Evolutionary conservation across 2,888 invertebrate species (phyloP).

Genomic region (Melinaea marsaeus): DNA sequence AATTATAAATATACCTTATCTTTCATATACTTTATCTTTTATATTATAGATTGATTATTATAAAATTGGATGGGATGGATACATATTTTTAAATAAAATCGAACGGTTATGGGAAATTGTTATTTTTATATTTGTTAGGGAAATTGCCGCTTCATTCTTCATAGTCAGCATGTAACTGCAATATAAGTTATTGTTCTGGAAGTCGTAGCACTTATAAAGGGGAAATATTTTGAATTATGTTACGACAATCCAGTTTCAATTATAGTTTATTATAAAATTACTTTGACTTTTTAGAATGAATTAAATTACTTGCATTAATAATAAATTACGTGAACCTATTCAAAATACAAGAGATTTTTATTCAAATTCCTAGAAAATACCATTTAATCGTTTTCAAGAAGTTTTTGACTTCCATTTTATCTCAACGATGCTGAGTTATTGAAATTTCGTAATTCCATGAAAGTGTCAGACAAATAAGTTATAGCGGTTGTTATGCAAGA

Average conservation of each 20-base stretch:
- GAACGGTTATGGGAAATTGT: conserved; percentile 8
- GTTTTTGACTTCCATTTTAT: background rate
- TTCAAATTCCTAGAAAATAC: background rate
- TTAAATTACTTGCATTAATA: too few relatives aligned
- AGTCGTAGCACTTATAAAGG: conserved; percentile 14
- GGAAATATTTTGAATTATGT: background rate
- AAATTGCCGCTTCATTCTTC: conserved; percentile 26
- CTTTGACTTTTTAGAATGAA: background rate
- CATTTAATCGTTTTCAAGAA: background rate
- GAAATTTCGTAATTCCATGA: too few relatives aligned
- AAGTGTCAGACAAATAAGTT: too few relatives aligned
- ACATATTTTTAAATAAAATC: background rate
- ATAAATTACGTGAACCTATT: too few relatives aligned
- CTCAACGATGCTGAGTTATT: background rate
- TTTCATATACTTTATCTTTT: too few relatives aligned
- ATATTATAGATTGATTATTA: too few relatives aligned
- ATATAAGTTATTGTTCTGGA: conserved; percentile 29
- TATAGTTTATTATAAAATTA: too few relatives aligned
- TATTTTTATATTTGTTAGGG: conserved; percentile 15
- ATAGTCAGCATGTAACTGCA: conserved; percentile 29
- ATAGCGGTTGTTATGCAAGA: too few relatives aligned
- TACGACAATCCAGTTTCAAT: background rate
- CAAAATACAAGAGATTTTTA: too few relatives aligned
- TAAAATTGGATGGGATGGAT: too few relatives aligned
- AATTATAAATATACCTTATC: too few relatives aligned